phyloP scores from a whole-genome alignment of 1,140 invertebrate genomes.

The Dreissena polymorpha region DNA sequence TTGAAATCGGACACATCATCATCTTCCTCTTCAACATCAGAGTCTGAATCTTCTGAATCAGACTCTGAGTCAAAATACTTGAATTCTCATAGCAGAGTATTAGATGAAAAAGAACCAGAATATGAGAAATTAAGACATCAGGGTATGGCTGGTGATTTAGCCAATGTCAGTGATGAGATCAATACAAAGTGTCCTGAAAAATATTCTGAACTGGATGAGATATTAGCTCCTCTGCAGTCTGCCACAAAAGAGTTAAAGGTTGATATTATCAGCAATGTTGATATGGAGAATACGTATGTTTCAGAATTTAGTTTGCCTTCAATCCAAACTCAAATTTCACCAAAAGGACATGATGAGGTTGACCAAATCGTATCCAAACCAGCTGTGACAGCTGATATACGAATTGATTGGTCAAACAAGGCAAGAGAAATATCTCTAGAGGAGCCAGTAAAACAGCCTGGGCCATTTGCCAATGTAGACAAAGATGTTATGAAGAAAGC shows the following conservation, averaged over 20 bases:
- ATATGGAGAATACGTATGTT: background rate
- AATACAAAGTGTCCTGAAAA: too few relatives aligned
- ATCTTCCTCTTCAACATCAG: background rate
- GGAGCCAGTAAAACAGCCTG: background rate
- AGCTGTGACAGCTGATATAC: constrained; percentile 18
- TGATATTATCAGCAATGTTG: background rate
- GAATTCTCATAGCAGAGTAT: too few relatives aligned
- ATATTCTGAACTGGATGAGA: background rate
- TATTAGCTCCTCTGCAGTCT: background rate
- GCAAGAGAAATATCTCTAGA: background rate
- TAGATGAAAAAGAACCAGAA: background rate
- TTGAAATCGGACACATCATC: too few relatives aligned
- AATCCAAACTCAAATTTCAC: too few relatives aligned
- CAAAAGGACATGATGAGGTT: background rate
- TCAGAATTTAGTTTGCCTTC: too few relatives aligned
- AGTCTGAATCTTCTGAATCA: background rate
- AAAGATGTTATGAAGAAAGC: constrained; percentile 43
- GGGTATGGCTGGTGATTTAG: background rate
- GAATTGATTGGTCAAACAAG: constrained; percentile 32
- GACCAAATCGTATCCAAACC: constrained; percentile 24
- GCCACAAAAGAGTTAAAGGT: background rate
- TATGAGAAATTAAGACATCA: background rate
- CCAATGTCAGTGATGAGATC: too few relatives aligned
- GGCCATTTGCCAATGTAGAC: constrained; percentile 31
- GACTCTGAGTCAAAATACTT: background rate